Conservation (phyloP, 2,113 vertebrate species). For the Muntiacus reevesi region DNA sequence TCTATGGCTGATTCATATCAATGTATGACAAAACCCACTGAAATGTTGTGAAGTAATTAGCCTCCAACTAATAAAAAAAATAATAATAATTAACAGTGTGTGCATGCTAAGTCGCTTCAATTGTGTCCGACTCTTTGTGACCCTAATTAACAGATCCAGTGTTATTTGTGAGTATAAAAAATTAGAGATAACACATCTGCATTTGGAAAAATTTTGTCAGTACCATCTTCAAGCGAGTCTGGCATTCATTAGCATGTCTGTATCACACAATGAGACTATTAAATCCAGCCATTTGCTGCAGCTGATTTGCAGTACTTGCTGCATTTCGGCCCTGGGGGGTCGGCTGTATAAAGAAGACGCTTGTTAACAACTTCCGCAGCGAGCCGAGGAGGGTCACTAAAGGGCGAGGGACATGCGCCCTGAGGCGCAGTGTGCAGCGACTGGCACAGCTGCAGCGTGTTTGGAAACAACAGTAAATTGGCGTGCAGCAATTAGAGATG, state of each 20-base stretch:
- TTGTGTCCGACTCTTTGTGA: neutral
- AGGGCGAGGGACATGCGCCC: neutral
- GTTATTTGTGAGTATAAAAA: neutral
- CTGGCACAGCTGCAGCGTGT: neutral
- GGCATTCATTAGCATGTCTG: neutral
- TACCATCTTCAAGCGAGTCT: neutral
- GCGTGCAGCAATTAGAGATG: neutral
- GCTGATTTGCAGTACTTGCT: neutral
- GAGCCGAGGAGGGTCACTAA: neutral
- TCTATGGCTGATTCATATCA: too few relatives aligned
- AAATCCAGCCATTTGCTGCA: neutral
- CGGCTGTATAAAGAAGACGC: neutral
- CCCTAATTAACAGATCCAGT: neutral
- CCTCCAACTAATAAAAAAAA: too few relatives aligned
- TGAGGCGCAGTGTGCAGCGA: neutral
- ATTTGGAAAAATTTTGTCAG: neutral
- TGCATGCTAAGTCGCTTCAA: neutral
- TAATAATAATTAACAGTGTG: neutral
- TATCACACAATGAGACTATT: neutral
- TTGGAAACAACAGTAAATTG: slow-evolving; percentile 52
- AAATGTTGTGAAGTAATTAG: too few relatives aligned
- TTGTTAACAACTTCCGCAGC: neutral
- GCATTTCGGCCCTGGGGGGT: neutral
- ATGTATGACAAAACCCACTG: too few relatives aligned
- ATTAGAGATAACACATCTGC: neutral